Base-by-base conservation (phyloP, 2,888 invertebrate species). In the Troglohyphantes excavatus region DNA sequence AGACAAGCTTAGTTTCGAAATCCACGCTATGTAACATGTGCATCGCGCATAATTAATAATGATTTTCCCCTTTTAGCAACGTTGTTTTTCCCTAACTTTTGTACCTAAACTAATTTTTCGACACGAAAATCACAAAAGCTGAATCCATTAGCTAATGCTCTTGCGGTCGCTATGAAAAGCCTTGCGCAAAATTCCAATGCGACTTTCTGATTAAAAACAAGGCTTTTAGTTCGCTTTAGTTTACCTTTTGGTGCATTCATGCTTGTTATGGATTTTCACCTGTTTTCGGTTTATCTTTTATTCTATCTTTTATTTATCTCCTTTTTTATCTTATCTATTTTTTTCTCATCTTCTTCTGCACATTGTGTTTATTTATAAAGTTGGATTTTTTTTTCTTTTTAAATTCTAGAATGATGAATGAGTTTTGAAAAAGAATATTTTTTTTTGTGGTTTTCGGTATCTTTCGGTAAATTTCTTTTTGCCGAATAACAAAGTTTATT, bases 141-240 rank as follows among this genome's bases (percentile, higher is more conserved):
- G 26, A 21, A 7, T 72, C 72, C 72, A 72, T 72, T 72, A 72
- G 72, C 27, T 46, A 72, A 72, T 72, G 72, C 39, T 72, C 33
- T 72, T 9, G 17, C 17, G 11, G 23, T 27, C 27, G 26, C 21
- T 46, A 46, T 46, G 9, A 17, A 68, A 9, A 29, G 53, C 19
- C 9, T 27, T n/a, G 26, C 72, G n/a, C 2, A 23, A 9, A 7
- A 9, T 70, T 33, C 21, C 19, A 33, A 39, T 3, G 7, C 21
- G 17, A 59, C 7, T n/a, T 13, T 13, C 17, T 70, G 72, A 72
- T 72, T 46, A 72, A 46, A 72, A 72, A 72, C 23, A 19, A 72
- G 33, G 72, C 72, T 72, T 72, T 72, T 72, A 72, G 72, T n/a
- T 72, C 17, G 9, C 21, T 33, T 33, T 26, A 11, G 26, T 13